Base-by-base conservation (phyloP, 2,888 invertebrate genomes). In the Cerastoderma edule region DNA sequence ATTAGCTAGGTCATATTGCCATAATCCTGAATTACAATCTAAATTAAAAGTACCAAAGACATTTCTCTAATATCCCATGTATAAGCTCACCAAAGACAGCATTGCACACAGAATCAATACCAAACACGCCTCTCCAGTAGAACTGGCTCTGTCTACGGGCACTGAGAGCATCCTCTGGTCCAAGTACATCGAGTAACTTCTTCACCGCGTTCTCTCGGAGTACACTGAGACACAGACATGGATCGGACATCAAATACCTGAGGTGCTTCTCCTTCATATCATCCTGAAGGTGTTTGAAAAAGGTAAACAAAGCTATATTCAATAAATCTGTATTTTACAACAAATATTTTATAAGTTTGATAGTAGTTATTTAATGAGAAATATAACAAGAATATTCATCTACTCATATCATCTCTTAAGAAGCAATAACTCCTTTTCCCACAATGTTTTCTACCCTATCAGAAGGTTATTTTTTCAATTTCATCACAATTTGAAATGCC, bases 181-280 rank as follows among this genome's bases (percentile, higher is more conserved):
- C 92, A 28, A 91, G 67, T 16, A 92, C 63, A 65, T 91, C 89
- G 28, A 86, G 66, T 16, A 92, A 80, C 63, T 85, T 86, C 74
- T 89, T 89, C 27, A 92, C 87, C 1, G 90, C 89, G 81, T 91
- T 91, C 72, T 90, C 90, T n/a, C 90, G 77, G 76, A 87, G 83
- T 5, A 92, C 85, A 72, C 85, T 85, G 33, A 91, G 66, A 53
- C 84, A 85, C 22, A 91, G 46, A 53, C 83, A 84, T 0, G 89
- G 87, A 6, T 86, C 90, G 5, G 86, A 85, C 0, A 83, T 85
- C 72, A 92, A 65, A 80, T 90, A 85, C 13, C 78, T 68, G 1
- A 85, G 35, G 70, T 89, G 88, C 54, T 85, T 75, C 13, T 83
- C 74, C 48, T 56, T 60, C 1, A 75, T 81, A 10, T 60, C 66